A percentile compares a stretch with the other conserved stretches of the same genome.
These are phyloP conservation scores for Phalera bucephala DNA, from an alignment of 2,888 invertebrate species.

Conservation along the genomic window DNA sequence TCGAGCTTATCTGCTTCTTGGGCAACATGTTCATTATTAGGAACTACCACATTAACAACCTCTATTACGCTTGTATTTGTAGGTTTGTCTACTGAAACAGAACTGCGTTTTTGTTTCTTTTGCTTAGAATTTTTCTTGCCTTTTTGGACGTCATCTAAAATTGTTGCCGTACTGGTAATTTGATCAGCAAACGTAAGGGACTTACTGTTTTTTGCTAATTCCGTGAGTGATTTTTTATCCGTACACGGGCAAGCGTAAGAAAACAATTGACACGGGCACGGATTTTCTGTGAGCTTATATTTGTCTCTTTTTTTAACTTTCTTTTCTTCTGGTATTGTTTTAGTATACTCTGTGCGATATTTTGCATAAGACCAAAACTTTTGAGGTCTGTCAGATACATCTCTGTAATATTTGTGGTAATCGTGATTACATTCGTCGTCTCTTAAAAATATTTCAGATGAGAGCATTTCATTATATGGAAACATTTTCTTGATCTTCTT, in stretches of 20 bases:
- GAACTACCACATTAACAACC: slow-evolving; percentile 26
- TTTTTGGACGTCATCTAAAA: slow-evolving; percentile 21
- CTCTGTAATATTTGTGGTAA: slow-evolving; percentile 30
- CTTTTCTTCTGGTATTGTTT: slow-evolving; percentile 48
- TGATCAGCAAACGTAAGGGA: slow-evolving; percentile 40
- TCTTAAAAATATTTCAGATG: slow-evolving; percentile 58
- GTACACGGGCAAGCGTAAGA: slow-evolving; percentile 64
- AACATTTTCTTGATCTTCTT: slow-evolving; percentile 41
- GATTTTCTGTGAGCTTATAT: slow-evolving; percentile 50
- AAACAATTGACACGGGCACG: slow-evolving; percentile 68
- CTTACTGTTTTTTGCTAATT: slow-evolving; percentile 44
- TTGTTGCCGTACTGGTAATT: slow-evolving; percentile 42
- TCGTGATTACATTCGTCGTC: slow-evolving; percentile 38
- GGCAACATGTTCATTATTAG: slow-evolving; percentile 23
- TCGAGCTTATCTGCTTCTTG: slow-evolving; percentile 23
- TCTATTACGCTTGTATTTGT: slow-evolving; percentile 38
- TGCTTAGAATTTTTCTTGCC: slow-evolving; percentile 16
- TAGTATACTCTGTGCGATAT: slow-evolving; percentile 56
- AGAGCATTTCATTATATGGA: slow-evolving; percentile 36
- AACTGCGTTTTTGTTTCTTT: slow-evolving; percentile 32
- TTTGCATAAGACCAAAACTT: slow-evolving; percentile 65
- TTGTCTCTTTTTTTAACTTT: slow-evolving; percentile 49
- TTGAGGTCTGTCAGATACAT: slow-evolving; percentile 41
- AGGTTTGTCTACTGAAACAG: slow-evolving; percentile 40
- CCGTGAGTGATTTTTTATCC: slow-evolving; percentile 46